Base-by-base conservation (phyloP, 2,797 vertebrate species). In the Lepilemur ruficaudatus region DNA sequence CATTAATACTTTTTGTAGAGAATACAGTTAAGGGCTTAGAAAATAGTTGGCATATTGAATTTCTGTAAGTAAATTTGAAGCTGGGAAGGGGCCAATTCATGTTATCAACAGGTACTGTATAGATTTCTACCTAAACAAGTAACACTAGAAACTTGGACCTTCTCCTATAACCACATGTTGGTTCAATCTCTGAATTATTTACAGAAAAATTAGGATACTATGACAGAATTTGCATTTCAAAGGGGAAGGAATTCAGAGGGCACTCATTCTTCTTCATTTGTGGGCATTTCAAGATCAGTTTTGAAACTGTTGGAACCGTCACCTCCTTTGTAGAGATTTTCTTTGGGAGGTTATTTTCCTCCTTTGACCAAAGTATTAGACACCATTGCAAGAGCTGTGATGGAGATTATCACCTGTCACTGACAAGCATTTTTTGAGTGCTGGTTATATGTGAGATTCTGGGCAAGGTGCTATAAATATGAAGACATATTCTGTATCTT, bases 151-250 rank as follows among this genome's bases (percentile, higher is more conserved):
- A 43, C 94, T 78, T 55, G 30, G 69, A 96, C 89, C 96, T 94
- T 96, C 96, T 92, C 61, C 93, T 52, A 0, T 91, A 78, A 92
- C 96, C 57, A 50, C 0, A 1, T 38, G 83, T 90, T 93, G 89
- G 97, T 6, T 92, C 61, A n/a, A 89, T 73, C 97, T 73, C 96
- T 98, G 97, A 98, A 98, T 98, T 98, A 98, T 98, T 98, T 98
- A 98, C 97, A 35, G 97, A 94, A 98, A 96, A 98, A 96, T 70
- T n/a, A 87, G 96, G 98, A 83, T 98, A 76, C 94, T 76, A 15
- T 97, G 89, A 97, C 96, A 43, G 76, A 95, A 97, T 97, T 92
- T 98, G 95, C 96, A 96, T 98, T 97, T 97, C 92, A 97, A 82
- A 94, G 89, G 43, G 63, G 50, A 82, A 89, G 52, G 75, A 89